Evolutionary conservation across 2,888 invertebrate species (phyloP).

Genomic region (Acrobasis suavella): DNA sequence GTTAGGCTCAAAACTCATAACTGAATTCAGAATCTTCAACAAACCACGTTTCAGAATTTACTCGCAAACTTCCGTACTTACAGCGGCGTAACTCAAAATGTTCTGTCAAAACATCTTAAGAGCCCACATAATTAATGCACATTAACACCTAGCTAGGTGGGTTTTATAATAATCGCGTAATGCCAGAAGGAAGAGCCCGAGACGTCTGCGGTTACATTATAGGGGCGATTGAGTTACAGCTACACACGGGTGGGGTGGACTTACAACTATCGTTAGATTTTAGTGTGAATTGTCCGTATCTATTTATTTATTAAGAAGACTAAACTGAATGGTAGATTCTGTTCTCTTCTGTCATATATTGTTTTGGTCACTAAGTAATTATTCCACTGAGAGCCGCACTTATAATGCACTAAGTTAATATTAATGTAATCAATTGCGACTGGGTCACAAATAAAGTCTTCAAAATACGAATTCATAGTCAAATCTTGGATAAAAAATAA

Average conservation of each 20-base stretch:
- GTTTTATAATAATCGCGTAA: constrained; percentile 65
- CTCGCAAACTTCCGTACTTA: constrained; percentile 39
- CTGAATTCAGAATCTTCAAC: constrained; percentile 6
- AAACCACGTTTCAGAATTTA: constrained; percentile 23
- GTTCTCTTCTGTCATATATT: no score
- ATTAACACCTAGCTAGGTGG: constrained; percentile 64
- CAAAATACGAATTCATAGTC: not conserved
- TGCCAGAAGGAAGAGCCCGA: constrained; percentile 45
- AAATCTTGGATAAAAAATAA: constrained; percentile 8
- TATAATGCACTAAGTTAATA: not conserved
- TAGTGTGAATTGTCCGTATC: no score
- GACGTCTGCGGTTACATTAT: constrained; percentile 58
- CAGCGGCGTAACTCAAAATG: constrained; percentile 54
- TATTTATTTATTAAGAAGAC: no score
- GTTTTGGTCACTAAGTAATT: not conserved
- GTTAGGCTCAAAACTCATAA: not conserved
- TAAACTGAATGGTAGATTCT: no score
- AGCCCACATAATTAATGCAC: constrained; percentile 65
- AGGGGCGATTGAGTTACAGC: constrained; percentile 52
- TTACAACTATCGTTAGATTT: constrained; percentile 6
- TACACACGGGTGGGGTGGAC: constrained; percentile 41
- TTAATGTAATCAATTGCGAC: not conserved
- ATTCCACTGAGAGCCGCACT: not conserved
- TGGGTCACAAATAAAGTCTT: not conserved
- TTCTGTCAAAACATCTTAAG: constrained; percentile 66